Evolutionary conservation across 1,140 invertebrate species (phyloP).

Genomic region (Lordiphosa collinella): DNA sequence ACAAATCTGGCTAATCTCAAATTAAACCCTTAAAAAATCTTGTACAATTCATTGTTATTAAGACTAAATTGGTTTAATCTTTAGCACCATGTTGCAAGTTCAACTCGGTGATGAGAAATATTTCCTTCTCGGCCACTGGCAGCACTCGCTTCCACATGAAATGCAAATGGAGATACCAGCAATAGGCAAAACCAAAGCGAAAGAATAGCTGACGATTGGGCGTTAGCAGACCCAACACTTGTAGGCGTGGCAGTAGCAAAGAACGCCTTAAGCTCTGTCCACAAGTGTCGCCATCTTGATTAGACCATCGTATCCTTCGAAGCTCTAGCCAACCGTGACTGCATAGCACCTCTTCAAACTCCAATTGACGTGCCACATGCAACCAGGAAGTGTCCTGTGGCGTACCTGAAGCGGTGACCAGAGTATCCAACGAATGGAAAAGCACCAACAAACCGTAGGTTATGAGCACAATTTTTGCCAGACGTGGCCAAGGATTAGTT

Average conservation of each 20-base stretch:
- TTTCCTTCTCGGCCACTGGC: slow-evolving; percentile 26
- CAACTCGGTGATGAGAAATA: slow-evolving; percentile 18
- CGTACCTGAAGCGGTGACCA: slow-evolving; percentile 7
- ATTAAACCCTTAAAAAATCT: too few relatives aligned
- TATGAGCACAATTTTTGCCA: slow-evolving; percentile 18
- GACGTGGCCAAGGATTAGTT: slow-evolving; percentile 14
- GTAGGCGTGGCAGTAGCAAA: slow-evolving; percentile 18
- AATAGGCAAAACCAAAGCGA: slow-evolving; percentile 37
- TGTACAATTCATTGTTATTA: too few relatives aligned
- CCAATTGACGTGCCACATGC: slow-evolving; percentile 26
- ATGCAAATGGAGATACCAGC: slow-evolving; percentile 28
- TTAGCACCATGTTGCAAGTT: too few relatives aligned
- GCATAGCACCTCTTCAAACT: slow-evolving; percentile 31
- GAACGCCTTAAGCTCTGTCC: slow-evolving; percentile 14
- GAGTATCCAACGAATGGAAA: slow-evolving; percentile 19
- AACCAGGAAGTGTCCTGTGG: slow-evolving; percentile 31
- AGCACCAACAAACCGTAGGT: slow-evolving; percentile 31
- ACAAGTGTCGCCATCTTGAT: slow-evolving; percentile 17
- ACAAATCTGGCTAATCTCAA: too few relatives aligned
- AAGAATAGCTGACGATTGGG: slow-evolving; percentile 39
- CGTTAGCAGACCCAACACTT: slow-evolving; percentile 34
- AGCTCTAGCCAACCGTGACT: slow-evolving; percentile 35
- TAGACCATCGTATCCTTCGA: neutral
- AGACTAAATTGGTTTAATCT: too few relatives aligned
- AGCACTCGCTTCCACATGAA: slow-evolving; percentile 34